Base-by-base conservation (phyloP, 2,113 vertebrate genomes). In the Amphiprion ocellaris region DNA sequence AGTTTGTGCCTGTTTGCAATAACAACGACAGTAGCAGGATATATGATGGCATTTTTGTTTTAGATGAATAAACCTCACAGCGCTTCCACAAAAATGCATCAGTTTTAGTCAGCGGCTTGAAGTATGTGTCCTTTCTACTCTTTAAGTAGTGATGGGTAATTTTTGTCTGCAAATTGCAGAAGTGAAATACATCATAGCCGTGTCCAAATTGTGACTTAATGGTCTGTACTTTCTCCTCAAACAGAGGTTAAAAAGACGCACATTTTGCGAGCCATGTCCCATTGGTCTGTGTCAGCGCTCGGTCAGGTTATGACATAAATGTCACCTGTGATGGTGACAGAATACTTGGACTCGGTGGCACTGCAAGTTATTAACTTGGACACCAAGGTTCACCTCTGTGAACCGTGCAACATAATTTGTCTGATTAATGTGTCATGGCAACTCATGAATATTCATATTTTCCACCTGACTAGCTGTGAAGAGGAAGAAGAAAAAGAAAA, bases 381-480 rank as follows among this genome's bases (percentile, higher is more conserved):
- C 86, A 19, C 71, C 74, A 77, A 77, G 76, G 82, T 81, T 83
- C 37, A 39, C 65, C 78, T 90, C 83, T 3, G 4, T 89, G 89
- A 93, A 90, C 89, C 86, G 5, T 78, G 79, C 26, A 4, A 86
- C 82, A 85, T 87, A 84, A 89, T 87, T 87, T 74, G 69, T 81
- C 78, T 89, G 85, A 92, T 90, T 78, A 93, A 92, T 90, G 83
- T 87, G 86, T 83, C 75, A 24, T 2, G 53, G 72, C 76, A 73
- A 79, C 75, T 89, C 77, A 81, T 92, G 84, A 90, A 90, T 92
- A 94, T 92, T 83, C 84, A 91, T 77, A 10, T 4, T 77, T 89
- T 87, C 72, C 83, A 83, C 68, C 81, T 90, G 90, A 87, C 39
- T 87, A 66, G 67, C 65, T 65, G 50, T 66, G 68, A 81, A 63